Percentiles rank a stretch among this genome's conserved stretches.
Evolutionary conservation across 2,888 invertebrate genomes (phyloP).

Genomic region (Labia minor): DNA sequence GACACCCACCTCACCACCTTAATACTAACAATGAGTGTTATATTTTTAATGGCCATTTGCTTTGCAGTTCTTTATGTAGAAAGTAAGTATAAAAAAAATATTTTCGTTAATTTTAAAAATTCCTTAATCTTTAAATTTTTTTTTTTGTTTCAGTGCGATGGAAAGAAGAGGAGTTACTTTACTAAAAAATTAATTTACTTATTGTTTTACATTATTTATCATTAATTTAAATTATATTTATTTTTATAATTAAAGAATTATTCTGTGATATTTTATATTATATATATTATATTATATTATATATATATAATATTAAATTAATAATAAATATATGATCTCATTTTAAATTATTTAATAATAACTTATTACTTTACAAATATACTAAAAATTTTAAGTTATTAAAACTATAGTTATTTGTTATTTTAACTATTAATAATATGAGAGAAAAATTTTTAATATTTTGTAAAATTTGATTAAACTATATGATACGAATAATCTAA

Average conservation of each 20-base stretch:
- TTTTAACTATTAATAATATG: too few relatives aligned
- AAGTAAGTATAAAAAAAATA: constrained; percentile 60
- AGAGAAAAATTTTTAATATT: too few relatives aligned
- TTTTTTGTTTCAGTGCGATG: constrained; percentile 43
- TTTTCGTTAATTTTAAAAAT: background rate
- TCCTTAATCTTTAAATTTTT: background rate
- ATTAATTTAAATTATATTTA: constrained; percentile 22
- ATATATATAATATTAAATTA: too few relatives aligned
- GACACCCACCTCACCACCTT: constrained; percentile 68
- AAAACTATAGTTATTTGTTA: too few relatives aligned
- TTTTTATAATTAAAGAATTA: constrained; percentile 17
- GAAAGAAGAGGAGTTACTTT: constrained; percentile 35
- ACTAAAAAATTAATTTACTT: constrained; percentile 24
- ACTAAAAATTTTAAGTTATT: too few relatives aligned
- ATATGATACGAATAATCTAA: too few relatives aligned
- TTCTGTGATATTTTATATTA: constrained; percentile 5
- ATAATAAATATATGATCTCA: background rate
- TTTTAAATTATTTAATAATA: too few relatives aligned
- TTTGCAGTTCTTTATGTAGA: constrained; percentile 73
- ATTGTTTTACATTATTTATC: constrained; percentile 21
- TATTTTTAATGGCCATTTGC: constrained; percentile 69
- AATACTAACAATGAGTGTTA: constrained; percentile 69
- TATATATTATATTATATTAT: background rate
- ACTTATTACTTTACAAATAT: too few relatives aligned
- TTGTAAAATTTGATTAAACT: too few relatives aligned